These are phyloP conservation scores for Gisinianus flammeolus DNA, from an alignment of 2,888 invertebrate genomes.

Conservation along the genomic window DNA sequence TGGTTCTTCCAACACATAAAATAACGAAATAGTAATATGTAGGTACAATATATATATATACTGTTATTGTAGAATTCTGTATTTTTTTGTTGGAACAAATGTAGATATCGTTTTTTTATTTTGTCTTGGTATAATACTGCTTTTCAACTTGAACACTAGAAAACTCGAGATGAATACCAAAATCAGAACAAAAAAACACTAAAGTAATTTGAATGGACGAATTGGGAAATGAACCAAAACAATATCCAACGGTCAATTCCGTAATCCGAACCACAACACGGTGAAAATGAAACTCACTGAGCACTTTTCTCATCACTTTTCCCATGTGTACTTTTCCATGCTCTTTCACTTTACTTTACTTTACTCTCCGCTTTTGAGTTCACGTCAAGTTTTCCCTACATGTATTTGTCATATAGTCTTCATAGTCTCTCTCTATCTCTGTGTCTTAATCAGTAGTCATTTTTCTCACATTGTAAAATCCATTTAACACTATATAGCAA, in stretches of 20 bases:
- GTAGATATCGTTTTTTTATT: not conserved
- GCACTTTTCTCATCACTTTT: constrained; percentile 5
- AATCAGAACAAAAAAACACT: too few relatives aligned
- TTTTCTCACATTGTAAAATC: not conserved
- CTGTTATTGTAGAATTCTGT: not conserved
- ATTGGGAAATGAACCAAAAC: too few relatives aligned
- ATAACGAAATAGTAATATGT: not conserved
- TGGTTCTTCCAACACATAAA: not conserved
- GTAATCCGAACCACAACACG: not conserved
- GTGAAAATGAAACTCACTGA: constrained; percentile 6
- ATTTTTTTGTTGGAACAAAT: too few relatives aligned
- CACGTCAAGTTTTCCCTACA: not conserved
- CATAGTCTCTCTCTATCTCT: not conserved
- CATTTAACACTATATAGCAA: not conserved
- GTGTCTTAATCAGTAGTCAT: not conserved
- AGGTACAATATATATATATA: not conserved
- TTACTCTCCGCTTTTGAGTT: not conserved
- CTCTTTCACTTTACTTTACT: not conserved
- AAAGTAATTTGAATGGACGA: too few relatives aligned
- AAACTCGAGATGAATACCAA: too few relatives aligned
- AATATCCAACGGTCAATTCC: constrained; percentile 9
- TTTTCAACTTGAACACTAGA: not conserved
- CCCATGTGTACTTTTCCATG: not conserved
- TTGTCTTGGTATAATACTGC: not conserved
- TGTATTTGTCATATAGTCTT: not conserved